Evolutionary conservation across 1,140 invertebrate genomes (phyloP), one percentile per base, ranked within the genome.

Genomic region (Orchestia grillus): DNA sequence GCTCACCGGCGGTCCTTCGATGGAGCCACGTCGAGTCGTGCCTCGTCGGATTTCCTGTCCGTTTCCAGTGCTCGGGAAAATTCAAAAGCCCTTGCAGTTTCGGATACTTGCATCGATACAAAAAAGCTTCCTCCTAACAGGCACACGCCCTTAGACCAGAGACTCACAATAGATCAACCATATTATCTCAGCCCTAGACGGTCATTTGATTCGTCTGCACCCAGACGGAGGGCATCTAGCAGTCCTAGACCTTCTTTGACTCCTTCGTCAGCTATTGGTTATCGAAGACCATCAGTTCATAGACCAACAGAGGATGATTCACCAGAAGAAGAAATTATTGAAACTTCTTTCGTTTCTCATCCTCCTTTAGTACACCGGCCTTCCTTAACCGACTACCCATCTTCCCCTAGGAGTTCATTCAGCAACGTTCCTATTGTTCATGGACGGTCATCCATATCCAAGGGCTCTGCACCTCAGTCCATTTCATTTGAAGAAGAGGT

Each of bases 171-270:
- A 40, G 92, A 94, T 40, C 92, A 94, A 47, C 92, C 92, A 94
- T 94, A 94, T 94, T 94, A 94, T 44, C 92, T 94, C 19, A 94
- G 92, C 36, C 92, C 92, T 11, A 94, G 92, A 94, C 92, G 92
- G 28, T 94, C 92, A 6, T 94, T 94, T 45, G 92, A 94, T 40
- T 94, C 92, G 6, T 94, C 92, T 0, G 92, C 44, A 45, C 92
- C 92, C 3, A 44, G 40, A 47, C 92, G 92, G 11, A 94, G 92
- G 47, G 92, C 92, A 45, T 94, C 92, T 44, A 94, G 43, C 92
- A 94, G 92, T 94, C 92, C 92, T 40, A 94, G 92, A 45, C 92
- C 92, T 11, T 94, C 92, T 47, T 44, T 94, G 92, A 94, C 92
- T 45, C 92, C 92, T 47, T 47, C 44, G 4, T 40, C 44, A 40